These are phyloP conservation scores for Plecturocebus donacophilus DNA, from an alignment of 2,113 vertebrate genomes.

Conservation along the genomic window DNA sequence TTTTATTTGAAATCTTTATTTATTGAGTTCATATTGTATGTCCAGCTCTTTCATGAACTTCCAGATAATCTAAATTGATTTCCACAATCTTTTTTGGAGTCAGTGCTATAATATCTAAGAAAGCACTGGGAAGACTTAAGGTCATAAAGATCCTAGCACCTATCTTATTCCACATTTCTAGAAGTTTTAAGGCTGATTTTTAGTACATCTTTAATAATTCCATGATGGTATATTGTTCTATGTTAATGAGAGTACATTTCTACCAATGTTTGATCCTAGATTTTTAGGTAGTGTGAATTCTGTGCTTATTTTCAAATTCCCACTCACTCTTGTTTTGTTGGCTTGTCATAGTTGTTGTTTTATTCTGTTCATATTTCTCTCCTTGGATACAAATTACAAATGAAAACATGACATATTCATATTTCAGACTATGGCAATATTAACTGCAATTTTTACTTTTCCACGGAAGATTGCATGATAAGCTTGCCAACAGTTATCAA, in stretches of 20 bases:
- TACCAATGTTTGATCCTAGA: background rate
- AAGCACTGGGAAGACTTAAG: background rate
- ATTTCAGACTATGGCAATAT: background rate
- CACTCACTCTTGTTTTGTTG: rapidly evolving
- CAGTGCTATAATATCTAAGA: background rate
- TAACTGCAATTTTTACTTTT: rapidly evolving
- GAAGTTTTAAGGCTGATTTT: background rate
- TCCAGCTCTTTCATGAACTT: background rate
- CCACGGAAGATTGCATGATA: rapidly evolving
- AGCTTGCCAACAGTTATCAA: background rate
- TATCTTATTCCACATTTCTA: too few relatives aligned
- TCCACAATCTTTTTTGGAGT: background rate
- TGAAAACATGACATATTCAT: rapidly evolving
- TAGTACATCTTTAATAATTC: background rate
- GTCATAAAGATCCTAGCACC: background rate
- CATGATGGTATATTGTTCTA: rapidly evolving
- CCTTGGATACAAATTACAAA: background rate
- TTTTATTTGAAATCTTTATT: too few relatives aligned
- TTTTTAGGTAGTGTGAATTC: background rate
- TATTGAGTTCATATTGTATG: too few relatives aligned
- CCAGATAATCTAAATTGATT: background rate
- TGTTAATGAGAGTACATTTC: rapidly evolving
- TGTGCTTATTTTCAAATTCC: background rate
- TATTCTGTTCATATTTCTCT: background rate
- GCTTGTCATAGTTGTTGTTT: background rate